Evolutionary conservation across 2,888 invertebrate genomes (phyloP), one percentile per base, ranked within the genome.

Genomic region (Caenorhabditis doughertyi): DNA sequence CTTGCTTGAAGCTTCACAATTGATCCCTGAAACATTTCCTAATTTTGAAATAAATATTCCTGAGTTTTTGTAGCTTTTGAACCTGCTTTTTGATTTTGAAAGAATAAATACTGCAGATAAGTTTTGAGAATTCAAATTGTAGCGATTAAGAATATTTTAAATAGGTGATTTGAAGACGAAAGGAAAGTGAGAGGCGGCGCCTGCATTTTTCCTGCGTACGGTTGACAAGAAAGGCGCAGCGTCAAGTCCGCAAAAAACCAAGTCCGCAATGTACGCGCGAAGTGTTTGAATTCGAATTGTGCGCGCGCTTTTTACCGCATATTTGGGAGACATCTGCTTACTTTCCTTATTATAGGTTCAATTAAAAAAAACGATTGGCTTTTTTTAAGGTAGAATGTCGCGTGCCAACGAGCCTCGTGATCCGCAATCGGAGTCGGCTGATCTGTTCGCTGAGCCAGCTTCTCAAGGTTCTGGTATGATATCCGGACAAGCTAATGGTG

Each of bases 381-480:
- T 55, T n/a, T 27, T 72, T 65, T 32, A 35, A 76, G 67, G 8
- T 27, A 58, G 16, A 5, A 79, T 79, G 79, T 70, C 79, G 8
- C 68, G 62, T 25, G 13, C 70, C 21, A 71, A 71, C 49, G 65
- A 56, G 4, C n/a, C 29, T 4, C 47, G 27, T 18, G 82, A 82
- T 25, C 82, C 82, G 3, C 73, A 79, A 49, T 79, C 82, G 18
- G 79, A 82, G 56, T 74, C 74, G n/a, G 68, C 68, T 32, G 82
- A 79, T 49, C 13, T 77, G 23, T 82, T 82, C 49, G 82, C 73
- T n/a, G 82, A 82, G 11, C 82, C 82, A 47, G 23, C 68, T 3
- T 79, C 79, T 4, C 74, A 81, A 71, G 25, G 70, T 80, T 72
- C 79, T 8, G 49, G n/a, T 7, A 11, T 47, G 29, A 62, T 64